A percentile compares a stretch with the other conserved stretches of the same genome.
phyloP scores from a whole-genome alignment of 2,113 vertebrate genomes.

The Ovibos moschatus region DNA sequence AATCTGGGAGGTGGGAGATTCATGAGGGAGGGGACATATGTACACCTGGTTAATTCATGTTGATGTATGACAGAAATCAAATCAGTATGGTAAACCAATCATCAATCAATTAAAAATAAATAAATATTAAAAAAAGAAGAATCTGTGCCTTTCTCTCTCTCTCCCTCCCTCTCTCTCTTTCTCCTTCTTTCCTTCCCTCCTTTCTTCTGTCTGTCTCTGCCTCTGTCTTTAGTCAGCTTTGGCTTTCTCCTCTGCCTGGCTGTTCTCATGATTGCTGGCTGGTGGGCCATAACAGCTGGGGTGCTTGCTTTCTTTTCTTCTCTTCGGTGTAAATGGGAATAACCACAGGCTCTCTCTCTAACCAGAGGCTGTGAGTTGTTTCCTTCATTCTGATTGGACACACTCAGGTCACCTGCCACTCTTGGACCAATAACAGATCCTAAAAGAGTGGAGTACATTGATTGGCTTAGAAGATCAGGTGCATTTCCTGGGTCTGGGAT shows the following conservation, averaged over 20 bases:
- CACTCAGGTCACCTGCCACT: neutral
- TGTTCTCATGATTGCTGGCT: neutral
- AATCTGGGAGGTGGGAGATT: neutral
- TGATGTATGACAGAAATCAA: neutral
- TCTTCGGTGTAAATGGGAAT: neutral
- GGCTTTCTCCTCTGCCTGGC: neutral
- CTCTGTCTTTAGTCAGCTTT: neutral
- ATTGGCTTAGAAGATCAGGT: neutral
- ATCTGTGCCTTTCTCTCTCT: neutral
- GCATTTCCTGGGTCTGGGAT: neutral
- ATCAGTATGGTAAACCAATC: neutral
- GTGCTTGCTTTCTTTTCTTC: neutral
- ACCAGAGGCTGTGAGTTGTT: neutral
- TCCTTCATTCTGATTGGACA: neutral
- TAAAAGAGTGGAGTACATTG: neutral
- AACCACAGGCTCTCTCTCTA: neutral
- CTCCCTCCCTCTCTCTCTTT: neutral
- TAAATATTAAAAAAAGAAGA: neutral
- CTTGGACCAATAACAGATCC: neutral
- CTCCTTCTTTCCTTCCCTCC: neutral
- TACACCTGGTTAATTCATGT: neutral
- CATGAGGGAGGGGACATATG: neutral
- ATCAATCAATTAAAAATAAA: neutral
- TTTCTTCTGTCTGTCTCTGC: neutral
- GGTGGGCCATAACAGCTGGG: neutral